phyloP scores from a whole-genome alignment of 2,797 vertebrate species.

The Oreochromis grahami region DNA sequence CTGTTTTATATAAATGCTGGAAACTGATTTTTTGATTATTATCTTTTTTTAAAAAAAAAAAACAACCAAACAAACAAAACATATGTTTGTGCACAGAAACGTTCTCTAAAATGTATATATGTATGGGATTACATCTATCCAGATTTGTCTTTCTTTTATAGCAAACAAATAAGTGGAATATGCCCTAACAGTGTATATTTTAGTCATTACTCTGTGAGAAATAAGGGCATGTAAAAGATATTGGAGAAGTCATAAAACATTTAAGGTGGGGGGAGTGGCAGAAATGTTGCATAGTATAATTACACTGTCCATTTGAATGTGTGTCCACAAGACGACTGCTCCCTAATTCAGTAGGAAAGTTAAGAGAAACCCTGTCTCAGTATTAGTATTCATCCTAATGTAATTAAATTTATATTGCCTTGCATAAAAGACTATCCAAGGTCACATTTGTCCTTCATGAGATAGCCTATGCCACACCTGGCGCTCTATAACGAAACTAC shows the following conservation, averaged over 20 bases:
- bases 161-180: neutral
- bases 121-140: neutral
- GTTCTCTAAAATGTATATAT: neutral
- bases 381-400: neutral
- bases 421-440: neutral
- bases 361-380: neutral
- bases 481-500: neutral
- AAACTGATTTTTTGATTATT: neutral
- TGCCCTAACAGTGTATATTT: neutral
- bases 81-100: neutral
- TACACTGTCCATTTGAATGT: neutral
- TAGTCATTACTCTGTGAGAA: neutral
- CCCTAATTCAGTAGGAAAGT: neutral
- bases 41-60: neutral
- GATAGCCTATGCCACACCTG: neutral
- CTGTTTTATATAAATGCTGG: neutral
- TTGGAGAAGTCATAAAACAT: neutral
- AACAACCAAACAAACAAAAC: neutral
- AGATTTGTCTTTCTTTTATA: neutral
- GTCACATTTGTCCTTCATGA: neutral
- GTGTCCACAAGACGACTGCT: neutral
- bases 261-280: neutral
- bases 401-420: neutral
- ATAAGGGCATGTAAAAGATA: neutral
- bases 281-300: neutral